A percentile compares a stretch with the other conserved stretches of the same genome.
These are phyloP conservation scores for Adelphocoris suturalis DNA, from an alignment of 2,888 invertebrate species.

Conservation along the genomic window DNA sequence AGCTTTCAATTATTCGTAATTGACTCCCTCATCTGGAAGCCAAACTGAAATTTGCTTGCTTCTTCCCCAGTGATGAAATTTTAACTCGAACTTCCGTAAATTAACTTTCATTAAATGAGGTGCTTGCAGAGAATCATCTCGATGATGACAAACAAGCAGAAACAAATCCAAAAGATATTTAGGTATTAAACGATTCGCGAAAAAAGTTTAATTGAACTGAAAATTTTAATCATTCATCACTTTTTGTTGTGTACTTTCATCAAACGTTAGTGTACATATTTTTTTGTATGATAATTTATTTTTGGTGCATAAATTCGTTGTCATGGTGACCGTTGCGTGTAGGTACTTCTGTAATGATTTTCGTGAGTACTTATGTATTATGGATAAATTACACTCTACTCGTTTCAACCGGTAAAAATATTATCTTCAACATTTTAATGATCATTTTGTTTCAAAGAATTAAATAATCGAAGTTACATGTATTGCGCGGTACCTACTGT, in stretches of 20 bases:
- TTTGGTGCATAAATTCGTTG: neutral
- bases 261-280: neutral
- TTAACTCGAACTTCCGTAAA: no score
- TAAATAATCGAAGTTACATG: no score
- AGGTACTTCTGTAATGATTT: neutral
- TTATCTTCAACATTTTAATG: neutral
- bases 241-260: neutral
- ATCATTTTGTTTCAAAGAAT: no score
- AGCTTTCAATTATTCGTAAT: no score
- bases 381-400: neutral
- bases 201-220: slow-evolving; percentile 12
- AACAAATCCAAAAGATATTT: no score
- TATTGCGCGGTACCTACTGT: no score
- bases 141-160: no score
- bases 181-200: neutral
- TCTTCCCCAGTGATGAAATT: no score
- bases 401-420: neutral
- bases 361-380: neutral
- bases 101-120: no score
- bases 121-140: no score
- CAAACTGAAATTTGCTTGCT: no score
- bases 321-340: neutral
- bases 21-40: no score
- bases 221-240: slow-evolving; percentile 3
- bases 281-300: neutral